A percentile compares a stretch with the other conserved stretches of the same genome.
These are phyloP conservation scores for Sinocyclocheilus rhinocerous DNA, from an alignment of 2,113 vertebrate genomes.

Conservation along the genomic window DNA sequence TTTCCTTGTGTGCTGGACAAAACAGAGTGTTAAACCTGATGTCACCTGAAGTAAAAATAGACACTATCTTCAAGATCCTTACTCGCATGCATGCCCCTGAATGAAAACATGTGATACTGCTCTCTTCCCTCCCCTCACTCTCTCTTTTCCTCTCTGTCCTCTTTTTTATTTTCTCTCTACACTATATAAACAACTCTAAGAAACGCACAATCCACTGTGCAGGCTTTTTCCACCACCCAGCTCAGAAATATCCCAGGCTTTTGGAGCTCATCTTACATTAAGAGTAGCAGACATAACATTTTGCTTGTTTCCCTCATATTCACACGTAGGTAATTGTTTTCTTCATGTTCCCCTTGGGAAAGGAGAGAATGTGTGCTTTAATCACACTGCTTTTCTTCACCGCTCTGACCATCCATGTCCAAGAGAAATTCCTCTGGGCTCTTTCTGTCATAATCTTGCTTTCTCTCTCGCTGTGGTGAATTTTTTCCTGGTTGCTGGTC, in stretches of 20 bases:
- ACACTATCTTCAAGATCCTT: not conserved
- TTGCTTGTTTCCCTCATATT: not conserved
- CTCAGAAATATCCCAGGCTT: not conserved
- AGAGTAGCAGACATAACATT: not conserved
- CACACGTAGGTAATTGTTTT: not conserved
- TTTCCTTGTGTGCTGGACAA: not conserved
- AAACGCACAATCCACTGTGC: not conserved
- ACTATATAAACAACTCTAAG: not conserved
- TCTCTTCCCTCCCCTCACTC: not conserved
- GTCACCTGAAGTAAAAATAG: slow-evolving; percentile 36
- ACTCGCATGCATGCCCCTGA: slow-evolving; percentile 12
- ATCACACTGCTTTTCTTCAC: not conserved
- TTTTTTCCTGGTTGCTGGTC: not conserved
- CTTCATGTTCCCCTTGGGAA: not conserved
- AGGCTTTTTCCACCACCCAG: not conserved
- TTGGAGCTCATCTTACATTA: slow-evolving; percentile 3
- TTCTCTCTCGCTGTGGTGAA: not conserved
- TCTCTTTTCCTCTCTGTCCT: not conserved
- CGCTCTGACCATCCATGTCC: not conserved
- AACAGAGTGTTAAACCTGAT: slow-evolving; percentile 9
- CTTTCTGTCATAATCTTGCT: slow-evolving; percentile 6
- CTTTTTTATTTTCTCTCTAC: not conserved
- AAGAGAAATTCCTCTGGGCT: slow-evolving; percentile 11
- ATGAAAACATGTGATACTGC: slow-evolving; percentile 7
- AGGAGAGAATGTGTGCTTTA: not conserved